Evolutionary conservation across 2,888 invertebrate genomes (phyloP), one percentile per base, ranked within the genome.

Genomic region (Hirtodrosophila trivittata): DNA sequence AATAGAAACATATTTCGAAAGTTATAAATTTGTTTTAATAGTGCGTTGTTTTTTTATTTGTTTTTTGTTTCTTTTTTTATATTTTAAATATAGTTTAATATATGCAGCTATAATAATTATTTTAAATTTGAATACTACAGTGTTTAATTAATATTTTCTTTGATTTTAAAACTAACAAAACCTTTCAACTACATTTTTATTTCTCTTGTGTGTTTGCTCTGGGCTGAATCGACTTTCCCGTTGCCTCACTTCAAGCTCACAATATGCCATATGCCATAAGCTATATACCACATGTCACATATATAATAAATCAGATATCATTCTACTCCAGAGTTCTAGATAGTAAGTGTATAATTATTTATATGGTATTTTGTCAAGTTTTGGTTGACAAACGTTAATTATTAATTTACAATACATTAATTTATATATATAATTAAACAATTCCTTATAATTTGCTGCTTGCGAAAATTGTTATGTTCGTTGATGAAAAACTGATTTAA

Each of bases 101-200:
- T 81, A 84, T 84, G 82, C 85, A 82, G 76, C 75, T 77, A 86
- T 73, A 75, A 80, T 69, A 66, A 66, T 69, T 82, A 82, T 75
- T 83, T 72, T 69, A 78, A 82, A 73, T 81, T 77, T 80, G 68
- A 75, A 82, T 82, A 86, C 77, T 75, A 72, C 74, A 66, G 59
- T 67, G 66, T 83, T 73, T 66, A 64, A 59, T 74, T 68, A 50
- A 62, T 62, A 62, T 66, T 77, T 69, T 64, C 64, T 57, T 66
- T 69, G 74, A 66, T 64, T 69, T 63, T 81, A 75, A 73, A 75
- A 76, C 71, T 83, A 76, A 76, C 18, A 58, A 46, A 63, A 72
- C 45, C 47, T 57, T 76, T 80, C 80, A 64, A 41, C 80, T 83
- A 80, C 32, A 38, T 52, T 58, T 63, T 58, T 66, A 63, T 38